Percentiles rank a stretch among this genome's conserved stretches.
Evolutionary conservation across 2,113 vertebrate species (phyloP).

Genomic region (Notothenia coriiceps): DNA sequence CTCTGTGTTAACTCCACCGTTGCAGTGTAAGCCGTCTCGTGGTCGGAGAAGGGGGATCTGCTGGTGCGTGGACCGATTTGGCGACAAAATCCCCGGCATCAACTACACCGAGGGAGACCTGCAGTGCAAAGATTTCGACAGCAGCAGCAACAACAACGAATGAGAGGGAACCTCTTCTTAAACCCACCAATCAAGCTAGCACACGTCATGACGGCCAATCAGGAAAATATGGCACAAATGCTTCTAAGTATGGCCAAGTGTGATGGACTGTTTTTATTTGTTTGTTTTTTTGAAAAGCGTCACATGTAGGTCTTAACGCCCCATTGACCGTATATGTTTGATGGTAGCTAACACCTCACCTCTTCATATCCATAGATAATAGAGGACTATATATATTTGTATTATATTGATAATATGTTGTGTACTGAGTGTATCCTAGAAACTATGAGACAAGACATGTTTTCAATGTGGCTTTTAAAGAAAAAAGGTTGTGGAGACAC

Average conservation of each 20-base stretch:
- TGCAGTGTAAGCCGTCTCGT: constrained; percentile 95
- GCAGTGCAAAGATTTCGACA: constrained; percentile 92
- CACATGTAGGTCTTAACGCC: constrained; percentile 41
- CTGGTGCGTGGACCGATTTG: constrained; percentile 97
- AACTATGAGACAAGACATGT: constrained; percentile 60
- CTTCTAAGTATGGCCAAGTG: constrained; percentile 54
- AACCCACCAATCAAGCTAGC: constrained; percentile 71
- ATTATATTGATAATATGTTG: constrained; percentile 57
- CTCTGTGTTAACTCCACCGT: too few relatives aligned
- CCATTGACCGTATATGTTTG: constrained; percentile 43
- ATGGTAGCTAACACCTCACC: constrained; percentile 50
- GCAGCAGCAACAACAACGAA: constrained; percentile 84
- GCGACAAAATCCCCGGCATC: constrained; percentile 91
- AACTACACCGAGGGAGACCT: constrained; percentile 90
- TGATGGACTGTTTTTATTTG: constrained; percentile 54
- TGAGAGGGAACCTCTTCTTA: constrained; percentile 76
- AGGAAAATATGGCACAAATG: constrained; percentile 54
- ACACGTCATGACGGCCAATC: constrained; percentile 67
- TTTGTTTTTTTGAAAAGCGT: constrained; percentile 29
- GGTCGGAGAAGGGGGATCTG: constrained; percentile 94
- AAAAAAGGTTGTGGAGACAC: neutral
- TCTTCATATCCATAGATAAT: constrained; percentile 68
- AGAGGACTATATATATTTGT: constrained; percentile 68
- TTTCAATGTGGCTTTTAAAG: constrained; percentile 59
- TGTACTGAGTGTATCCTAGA: constrained; percentile 44